Percentiles rank a stretch among this genome's conserved stretches.
phyloP scores from a whole-genome alignment of 2,797 vertebrate species.

The Varecia variegata region DNA sequence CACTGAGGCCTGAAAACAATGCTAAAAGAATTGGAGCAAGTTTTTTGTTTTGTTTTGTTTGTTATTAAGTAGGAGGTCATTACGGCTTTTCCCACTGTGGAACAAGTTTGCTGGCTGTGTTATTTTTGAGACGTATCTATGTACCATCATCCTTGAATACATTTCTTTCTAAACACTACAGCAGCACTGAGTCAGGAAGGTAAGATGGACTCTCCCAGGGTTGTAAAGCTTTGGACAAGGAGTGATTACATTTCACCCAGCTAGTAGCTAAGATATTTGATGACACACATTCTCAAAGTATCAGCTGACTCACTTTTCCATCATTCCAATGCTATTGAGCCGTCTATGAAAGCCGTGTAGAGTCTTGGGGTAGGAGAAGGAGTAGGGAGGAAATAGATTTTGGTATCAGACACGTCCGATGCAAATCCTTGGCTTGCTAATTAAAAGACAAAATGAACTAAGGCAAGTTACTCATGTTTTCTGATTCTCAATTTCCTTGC shows the following conservation, averaged over 20 bases:
- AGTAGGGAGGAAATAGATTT: background rate
- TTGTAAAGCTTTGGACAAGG: background rate
- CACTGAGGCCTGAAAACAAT: background rate
- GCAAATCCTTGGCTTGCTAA: slow-evolving; percentile 13
- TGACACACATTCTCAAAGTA: background rate
- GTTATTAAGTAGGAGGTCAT: background rate
- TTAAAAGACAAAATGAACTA: slow-evolving; percentile 5
- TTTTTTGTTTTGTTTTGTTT: background rate
- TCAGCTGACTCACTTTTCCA: background rate
- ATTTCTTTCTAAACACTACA: background rate
- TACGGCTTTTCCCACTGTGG: background rate
- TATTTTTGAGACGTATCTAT: background rate
- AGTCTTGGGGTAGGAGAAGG: background rate
- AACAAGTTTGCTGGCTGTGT: background rate
- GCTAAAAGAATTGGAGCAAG: background rate
- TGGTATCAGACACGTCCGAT: background rate
- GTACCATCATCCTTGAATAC: accelerated
- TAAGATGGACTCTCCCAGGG: background rate
- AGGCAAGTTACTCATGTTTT: slow-evolving; percentile 13
- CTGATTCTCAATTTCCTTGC: background rate
- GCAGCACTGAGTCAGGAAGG: background rate
- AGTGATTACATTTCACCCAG: background rate
- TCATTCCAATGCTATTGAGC: background rate
- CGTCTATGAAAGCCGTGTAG: background rate
- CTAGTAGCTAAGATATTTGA: background rate